Evolutionary conservation across 2,888 invertebrate genomes (phyloP).

Genomic region (Lasioglossum oenotherae): DNA sequence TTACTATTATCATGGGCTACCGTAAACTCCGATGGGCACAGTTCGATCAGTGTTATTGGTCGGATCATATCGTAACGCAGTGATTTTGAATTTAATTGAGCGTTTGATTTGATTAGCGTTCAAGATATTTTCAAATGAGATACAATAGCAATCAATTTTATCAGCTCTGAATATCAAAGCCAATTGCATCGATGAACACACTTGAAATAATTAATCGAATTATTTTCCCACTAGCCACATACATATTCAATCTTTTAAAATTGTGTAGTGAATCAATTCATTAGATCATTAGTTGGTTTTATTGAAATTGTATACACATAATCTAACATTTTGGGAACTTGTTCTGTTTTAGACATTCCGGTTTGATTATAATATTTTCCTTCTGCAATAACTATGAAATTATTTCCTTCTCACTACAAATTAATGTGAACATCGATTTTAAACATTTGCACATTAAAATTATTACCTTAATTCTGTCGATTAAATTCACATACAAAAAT

Average conservation of each 20-base stretch:
- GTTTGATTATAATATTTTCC: neutral
- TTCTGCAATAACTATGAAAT: neutral
- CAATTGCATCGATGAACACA: neutral
- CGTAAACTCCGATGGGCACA: constrained; percentile 12
- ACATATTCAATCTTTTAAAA: neutral
- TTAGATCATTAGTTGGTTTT: neutral
- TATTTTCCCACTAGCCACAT: neutral
- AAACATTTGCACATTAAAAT: neutral
- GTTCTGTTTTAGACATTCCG: neutral
- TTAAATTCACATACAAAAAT: neutral
- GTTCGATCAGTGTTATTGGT: constrained; percentile 29
- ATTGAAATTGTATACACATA: neutral
- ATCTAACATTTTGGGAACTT: neutral
- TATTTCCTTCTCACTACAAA: neutral
- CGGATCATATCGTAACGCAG: constrained; percentile 25
- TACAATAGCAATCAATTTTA: neutral
- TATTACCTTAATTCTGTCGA: neutral
- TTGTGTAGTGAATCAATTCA: neutral
- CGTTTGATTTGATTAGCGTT: constrained; percentile 19
- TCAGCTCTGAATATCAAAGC: constrained; percentile 5
- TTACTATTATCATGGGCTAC: constrained; percentile 12
- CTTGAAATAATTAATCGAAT: neutral
- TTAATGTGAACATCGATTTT: neutral
- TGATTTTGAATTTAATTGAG: constrained; percentile 36
- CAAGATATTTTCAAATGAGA: constrained; percentile 17